phyloP scores from a whole-genome alignment of 1,140 invertebrate species.

The Neodiprion lecontei region DNA sequence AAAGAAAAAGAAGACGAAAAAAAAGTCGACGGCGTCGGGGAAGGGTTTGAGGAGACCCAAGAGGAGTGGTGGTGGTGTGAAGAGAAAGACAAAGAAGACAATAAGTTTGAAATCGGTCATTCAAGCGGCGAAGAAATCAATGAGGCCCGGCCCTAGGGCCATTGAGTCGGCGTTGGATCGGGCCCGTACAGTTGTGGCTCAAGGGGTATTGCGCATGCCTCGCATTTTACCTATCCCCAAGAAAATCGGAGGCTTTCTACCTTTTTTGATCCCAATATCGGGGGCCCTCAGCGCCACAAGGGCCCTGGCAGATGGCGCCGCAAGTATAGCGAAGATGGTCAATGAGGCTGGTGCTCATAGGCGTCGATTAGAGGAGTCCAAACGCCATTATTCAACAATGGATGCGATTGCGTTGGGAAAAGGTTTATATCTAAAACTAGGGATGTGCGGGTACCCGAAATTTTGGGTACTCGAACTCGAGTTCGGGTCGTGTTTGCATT shows the following conservation, averaged over 20 bases:
- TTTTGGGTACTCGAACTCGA: no score
- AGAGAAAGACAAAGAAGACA: background rate
- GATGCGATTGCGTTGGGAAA: slow-evolving; percentile 43
- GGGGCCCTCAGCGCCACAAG: slow-evolving; percentile 45
- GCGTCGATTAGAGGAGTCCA: slow-evolving; percentile 37
- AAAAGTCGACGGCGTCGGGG: background rate
- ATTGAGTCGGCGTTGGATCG: background rate
- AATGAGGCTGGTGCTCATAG: slow-evolving; percentile 36
- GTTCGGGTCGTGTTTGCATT: no score
- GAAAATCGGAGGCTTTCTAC: slow-evolving; percentile 48
- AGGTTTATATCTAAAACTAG: slow-evolving; percentile 38
- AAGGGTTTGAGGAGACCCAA: background rate
- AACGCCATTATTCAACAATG: slow-evolving; percentile 46
- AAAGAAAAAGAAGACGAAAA: slow-evolving; percentile 15
- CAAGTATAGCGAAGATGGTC: slow-evolving; percentile 43
- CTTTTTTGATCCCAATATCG: slow-evolving; percentile 47
- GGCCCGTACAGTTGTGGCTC: background rate
- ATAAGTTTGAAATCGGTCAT: slow-evolving; percentile 8
- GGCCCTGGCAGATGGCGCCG: slow-evolving; percentile 40
- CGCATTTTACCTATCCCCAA: slow-evolving; percentile 15
- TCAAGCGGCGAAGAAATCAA: slow-evolving; percentile 13
- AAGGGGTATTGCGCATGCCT: background rate
- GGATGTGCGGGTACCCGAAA: no score
- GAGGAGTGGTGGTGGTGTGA: background rate
- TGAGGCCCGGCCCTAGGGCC: background rate